Base-by-base conservation (phyloP, 2,888 invertebrate species). In the Subacronicta megacephala region DNA sequence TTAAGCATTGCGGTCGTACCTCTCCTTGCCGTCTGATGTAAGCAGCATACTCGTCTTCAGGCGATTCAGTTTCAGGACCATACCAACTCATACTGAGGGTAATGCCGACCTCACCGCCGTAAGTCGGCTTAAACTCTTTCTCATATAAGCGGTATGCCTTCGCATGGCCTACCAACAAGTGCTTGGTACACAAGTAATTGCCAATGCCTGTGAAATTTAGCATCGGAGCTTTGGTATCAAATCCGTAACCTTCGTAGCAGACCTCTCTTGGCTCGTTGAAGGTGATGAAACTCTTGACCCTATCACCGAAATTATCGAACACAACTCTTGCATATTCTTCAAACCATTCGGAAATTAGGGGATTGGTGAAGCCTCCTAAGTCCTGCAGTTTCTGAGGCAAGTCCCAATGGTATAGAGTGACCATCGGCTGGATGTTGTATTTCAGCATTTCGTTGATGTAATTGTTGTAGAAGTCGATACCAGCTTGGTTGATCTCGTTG, bases 401-500 rank as follows among this genome's bases (percentile, higher is more conserved):
- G 69, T 95, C 95, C 90, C 94, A 95, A 56, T 95, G 95, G 69
- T 90, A 94, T 33, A 95, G 80, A 0, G 95, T 95, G 0, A 95
- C 88, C 82, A 95, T 86, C 0, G 96, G 96, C 42, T 90, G 82
- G 46, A 97, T 96, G 35, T 93, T 94, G 65, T 95, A 95, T 29
- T 89, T 93, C 0, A 95, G 53, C 56, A 97, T 90, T 76, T 95
- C 95, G 72, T 96, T 82, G 45, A 97, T 95, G 1, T 96, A 82
- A 53, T 94, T 90, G 67, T 95, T 95, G 83, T 97, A 97, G 81
- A 96, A 96, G 10, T 92, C 85, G 10, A 97, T 85, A 4, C 96
- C 97, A 1, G 90, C 90, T 66, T 92, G 81, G 78, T 95, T 97
- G 15, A 95, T 75, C 2, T 88, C 75, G 41, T 94, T 90, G 1